phyloP scores from a whole-genome alignment of 2,113 vertebrate genomes.

The Todiramphus saurophagus region DNA sequence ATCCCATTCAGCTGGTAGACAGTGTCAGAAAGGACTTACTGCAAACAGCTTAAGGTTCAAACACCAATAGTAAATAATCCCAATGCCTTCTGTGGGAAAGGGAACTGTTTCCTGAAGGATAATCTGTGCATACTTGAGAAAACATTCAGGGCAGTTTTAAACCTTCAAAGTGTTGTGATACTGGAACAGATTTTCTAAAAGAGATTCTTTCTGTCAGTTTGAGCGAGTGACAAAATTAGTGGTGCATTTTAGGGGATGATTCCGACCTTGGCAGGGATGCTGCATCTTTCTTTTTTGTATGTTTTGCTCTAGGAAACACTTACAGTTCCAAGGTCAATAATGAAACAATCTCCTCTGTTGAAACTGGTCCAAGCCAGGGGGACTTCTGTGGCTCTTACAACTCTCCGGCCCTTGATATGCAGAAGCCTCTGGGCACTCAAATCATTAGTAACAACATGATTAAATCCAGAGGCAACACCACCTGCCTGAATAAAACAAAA shows the following conservation, averaged over 20 bases:
- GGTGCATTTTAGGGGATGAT: not conserved
- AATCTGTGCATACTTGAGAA: not conserved
- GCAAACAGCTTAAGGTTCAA: not conserved
- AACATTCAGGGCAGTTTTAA: not conserved
- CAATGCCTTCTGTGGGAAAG: not conserved
- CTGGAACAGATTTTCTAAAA: not conserved
- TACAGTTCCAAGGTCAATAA: conserved; percentile 89
- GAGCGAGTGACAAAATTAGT: not conserved
- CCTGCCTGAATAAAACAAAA: conserved; percentile 77
- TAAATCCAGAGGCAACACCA: conserved; percentile 89
- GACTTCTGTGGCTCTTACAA: conserved; percentile 89
- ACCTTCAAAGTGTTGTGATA: not conserved
- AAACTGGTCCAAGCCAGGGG: conserved; percentile 87
- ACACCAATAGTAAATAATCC: not conserved
- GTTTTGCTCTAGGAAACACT: conserved; percentile 56
- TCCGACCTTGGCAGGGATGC: not conserved
- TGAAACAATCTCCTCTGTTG: conserved; percentile 93
- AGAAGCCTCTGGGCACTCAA: conserved; percentile 82
- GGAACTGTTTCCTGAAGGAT: not conserved
- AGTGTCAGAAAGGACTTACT: not conserved
- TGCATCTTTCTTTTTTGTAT: not conserved
- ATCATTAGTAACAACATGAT: conserved; percentile 90
- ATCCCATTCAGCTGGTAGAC: not conserved
- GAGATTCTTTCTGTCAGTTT: not conserved
- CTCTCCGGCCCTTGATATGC: conserved; percentile 89